Conservation (phyloP, 2,888 invertebrate genomes). For the Chalcosyrphus nemorum region DNA sequence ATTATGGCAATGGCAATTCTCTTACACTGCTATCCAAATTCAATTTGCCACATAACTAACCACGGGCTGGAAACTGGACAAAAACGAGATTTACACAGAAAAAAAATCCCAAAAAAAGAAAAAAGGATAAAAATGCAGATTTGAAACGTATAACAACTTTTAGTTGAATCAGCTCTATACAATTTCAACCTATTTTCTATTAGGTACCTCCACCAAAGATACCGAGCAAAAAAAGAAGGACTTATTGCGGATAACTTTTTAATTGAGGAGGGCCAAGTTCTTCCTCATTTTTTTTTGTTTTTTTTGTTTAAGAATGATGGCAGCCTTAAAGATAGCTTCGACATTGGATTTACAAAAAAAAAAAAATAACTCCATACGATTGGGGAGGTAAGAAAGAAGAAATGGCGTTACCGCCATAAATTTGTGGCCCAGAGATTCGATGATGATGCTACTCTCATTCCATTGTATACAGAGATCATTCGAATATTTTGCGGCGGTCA, state of each 20-base stretch:
- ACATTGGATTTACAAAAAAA: conserved; percentile 42
- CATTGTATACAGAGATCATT: conserved; percentile 18
- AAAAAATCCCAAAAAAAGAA: conserved; percentile 17
- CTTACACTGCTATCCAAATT: conserved; percentile 66
- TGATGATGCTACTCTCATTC: conserved; percentile 60
- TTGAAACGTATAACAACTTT: conserved; percentile 63
- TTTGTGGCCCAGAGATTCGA: conserved; percentile 61
- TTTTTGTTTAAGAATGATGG: conserved; percentile 13
- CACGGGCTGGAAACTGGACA: conserved; percentile 35
- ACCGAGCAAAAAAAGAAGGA: too few species aligned
- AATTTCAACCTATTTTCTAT: conserved; percentile 59
- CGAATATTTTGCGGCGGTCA: conserved; percentile 60
- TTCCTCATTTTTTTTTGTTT: conserved; percentile 8
- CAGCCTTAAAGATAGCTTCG: conserved; percentile 13
- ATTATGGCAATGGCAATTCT: conserved; percentile 50
- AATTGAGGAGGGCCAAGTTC: conserved; percentile 65
- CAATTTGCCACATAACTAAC: conserved; percentile 72
- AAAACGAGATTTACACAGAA: conserved; percentile 14
- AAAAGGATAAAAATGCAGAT: conserved; percentile 44
- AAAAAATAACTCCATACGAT: too few species aligned
- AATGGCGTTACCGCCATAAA: conserved; percentile 56
- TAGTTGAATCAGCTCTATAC: conserved; percentile 62
- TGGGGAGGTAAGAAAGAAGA: background rate
- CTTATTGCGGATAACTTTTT: conserved; percentile 73
- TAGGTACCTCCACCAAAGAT: conserved; percentile 42